Percentiles rank a stretch among this genome's conserved stretches.
These are phyloP conservation scores for Sula dactylatra DNA, from an alignment of 2,113 vertebrate genomes.

Conservation along the genomic window DNA sequence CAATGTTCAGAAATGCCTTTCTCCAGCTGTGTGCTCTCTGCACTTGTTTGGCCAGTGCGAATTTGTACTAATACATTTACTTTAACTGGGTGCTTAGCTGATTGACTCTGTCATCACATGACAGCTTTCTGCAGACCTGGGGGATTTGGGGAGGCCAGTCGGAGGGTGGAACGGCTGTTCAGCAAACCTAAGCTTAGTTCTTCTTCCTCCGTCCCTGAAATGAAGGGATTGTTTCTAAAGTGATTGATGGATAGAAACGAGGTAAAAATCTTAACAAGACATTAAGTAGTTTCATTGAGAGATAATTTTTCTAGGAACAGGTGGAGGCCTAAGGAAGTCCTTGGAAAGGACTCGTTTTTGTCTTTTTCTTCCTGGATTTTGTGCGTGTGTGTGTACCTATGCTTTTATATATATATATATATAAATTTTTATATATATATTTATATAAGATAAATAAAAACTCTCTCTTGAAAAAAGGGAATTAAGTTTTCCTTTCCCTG, in stretches of 20 bases:
- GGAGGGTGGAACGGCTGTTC: neutral
- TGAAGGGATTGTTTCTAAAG: neutral
- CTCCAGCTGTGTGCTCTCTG: neutral
- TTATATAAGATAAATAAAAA: too few species aligned
- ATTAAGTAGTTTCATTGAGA: neutral
- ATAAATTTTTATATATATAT: too few species aligned
- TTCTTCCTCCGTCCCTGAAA: neutral
- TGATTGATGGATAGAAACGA: neutral
- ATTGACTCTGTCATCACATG: slow-evolving; percentile 30
- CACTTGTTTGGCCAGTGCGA: neutral
- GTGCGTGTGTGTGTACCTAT: neutral
- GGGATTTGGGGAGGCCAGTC: neutral
- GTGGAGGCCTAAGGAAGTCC: neutral
- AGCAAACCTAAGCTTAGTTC: neutral
- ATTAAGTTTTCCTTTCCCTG: neutral
- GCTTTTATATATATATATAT: too few species aligned
- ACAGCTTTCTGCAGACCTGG: neutral
- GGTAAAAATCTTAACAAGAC: neutral
- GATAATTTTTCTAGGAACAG: neutral
- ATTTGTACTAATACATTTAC: neutral
- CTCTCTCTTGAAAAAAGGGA: neutral
- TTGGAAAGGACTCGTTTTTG: neutral
- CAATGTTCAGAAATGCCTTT: neutral
- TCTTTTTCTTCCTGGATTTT: neutral
- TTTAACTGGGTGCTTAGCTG: neutral